Evolutionary conservation across 2,113 vertebrate genomes (phyloP).

Genomic region (Chlorodrepanis virens): DNA sequence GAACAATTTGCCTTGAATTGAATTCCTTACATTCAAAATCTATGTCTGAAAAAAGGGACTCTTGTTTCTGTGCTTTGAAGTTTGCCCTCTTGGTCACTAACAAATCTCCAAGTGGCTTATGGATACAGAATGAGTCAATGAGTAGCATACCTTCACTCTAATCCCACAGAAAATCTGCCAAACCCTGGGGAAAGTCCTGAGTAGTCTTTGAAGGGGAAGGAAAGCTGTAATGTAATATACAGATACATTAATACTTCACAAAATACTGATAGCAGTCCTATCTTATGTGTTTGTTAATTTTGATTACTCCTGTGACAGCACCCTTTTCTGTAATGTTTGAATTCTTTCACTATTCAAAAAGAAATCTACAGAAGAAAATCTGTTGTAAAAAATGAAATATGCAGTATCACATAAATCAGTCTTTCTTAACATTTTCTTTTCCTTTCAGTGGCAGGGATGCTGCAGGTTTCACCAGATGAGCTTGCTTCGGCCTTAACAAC

Average conservation of each 20-base stretch:
- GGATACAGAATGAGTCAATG: not conserved
- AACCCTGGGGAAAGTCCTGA: not conserved
- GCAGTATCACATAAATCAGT: not conserved
- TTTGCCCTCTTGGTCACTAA: not conserved
- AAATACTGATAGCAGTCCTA: not conserved
- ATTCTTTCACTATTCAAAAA: not conserved
- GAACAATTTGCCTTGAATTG: not conserved
- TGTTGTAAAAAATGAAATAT: not conserved
- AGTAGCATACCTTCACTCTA: not conserved
- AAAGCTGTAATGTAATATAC: not conserved
- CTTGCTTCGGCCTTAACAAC: slow-evolving; percentile 87
- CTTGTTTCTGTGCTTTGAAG: slow-evolving; percentile 11
- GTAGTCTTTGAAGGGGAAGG: not conserved
- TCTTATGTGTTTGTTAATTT: not conserved
- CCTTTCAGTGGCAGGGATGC: slow-evolving; percentile 83
- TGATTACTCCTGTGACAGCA: not conserved
- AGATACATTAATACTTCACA: not conserved
- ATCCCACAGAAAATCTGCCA: not conserved
- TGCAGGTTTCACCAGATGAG: slow-evolving; percentile 87
- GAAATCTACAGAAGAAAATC: not conserved
- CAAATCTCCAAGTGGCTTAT: slow-evolving; percentile 5
- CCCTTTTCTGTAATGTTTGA: not conserved
- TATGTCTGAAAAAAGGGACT: not conserved
- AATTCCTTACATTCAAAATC: slow-evolving; percentile 29
- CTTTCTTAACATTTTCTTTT: not conserved